Evolutionary conservation across 2,888 invertebrate species (phyloP).

Genomic region (Athripsodes cinereus): DNA sequence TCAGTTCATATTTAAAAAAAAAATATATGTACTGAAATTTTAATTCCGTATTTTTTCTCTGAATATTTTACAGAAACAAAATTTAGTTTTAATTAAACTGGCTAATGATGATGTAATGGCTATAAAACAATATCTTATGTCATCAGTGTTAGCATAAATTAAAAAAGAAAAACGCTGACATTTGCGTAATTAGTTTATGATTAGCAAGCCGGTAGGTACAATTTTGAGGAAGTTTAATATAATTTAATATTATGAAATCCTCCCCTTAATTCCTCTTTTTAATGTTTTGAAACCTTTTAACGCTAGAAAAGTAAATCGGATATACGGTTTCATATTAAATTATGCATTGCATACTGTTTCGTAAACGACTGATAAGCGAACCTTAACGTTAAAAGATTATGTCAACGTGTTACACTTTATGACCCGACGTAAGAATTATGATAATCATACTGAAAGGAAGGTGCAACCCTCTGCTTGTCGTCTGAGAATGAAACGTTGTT

Average conservation of each 20-base stretch:
- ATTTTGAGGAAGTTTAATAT: slow-evolving; percentile 4
- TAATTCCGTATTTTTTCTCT: no score
- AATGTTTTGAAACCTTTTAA: no score
- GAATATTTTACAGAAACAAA: no score
- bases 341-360: slow-evolving; percentile 14
- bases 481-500: no score
- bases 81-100: no score
- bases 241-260: not conserved
- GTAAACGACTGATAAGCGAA: slow-evolving; percentile 15
- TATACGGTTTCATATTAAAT: slow-evolving; percentile 19
- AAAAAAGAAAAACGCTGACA: not conserved
- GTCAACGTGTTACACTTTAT: slow-evolving; percentile 15
- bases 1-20: no score
- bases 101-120: no score
- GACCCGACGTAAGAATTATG: not conserved
- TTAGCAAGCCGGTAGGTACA: no score
- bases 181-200: slow-evolving; percentile 1
- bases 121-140: no score
- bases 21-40: no score
- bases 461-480: no score
- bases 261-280: slow-evolving; percentile 12
- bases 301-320: slow-evolving; percentile 16
- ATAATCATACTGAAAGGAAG: not conserved
- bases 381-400: slow-evolving; percentile 12
- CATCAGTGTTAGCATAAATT: not conserved